Evolutionary conservation across 2,113 vertebrate genomes (phyloP).

Genomic region (Tringa solitaria): DNA sequence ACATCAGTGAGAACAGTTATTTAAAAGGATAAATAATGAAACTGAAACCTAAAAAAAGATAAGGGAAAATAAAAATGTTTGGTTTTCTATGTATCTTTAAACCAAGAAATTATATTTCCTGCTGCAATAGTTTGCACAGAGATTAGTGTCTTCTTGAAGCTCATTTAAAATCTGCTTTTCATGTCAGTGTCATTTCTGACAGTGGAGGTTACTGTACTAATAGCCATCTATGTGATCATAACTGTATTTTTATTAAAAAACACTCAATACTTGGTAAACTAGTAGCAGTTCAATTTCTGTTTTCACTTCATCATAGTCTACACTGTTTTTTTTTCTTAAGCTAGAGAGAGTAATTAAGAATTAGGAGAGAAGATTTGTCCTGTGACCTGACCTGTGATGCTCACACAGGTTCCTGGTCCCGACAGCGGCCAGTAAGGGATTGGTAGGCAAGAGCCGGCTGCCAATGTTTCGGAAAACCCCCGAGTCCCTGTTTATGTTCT

Average conservation of each 20-base stretch:
- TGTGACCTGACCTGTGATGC: background rate
- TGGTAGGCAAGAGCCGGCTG: background rate
- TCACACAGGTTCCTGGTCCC: accelerated
- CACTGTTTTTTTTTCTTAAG: background rate
- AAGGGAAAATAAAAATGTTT: background rate
- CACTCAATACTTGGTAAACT: background rate
- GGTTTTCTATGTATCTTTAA: background rate
- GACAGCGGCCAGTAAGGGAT: background rate
- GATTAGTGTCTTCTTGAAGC: background rate
- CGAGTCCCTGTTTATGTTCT: background rate
- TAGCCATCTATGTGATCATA: background rate
- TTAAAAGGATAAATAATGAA: background rate
- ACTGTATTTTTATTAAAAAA: background rate
- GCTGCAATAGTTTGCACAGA: background rate
- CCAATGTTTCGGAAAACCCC: background rate
- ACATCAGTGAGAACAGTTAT: background rate
- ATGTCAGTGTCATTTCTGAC: background rate
- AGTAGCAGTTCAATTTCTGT: background rate
- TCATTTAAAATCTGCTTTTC: background rate
- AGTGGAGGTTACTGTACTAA: background rate
- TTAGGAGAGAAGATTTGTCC: background rate
- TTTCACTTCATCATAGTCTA: background rate
- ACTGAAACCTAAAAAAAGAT: background rate
- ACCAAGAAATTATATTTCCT: background rate
- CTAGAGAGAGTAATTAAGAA: background rate